Evolutionary conservation across 1,140 invertebrate genomes (phyloP).

Genomic region (Fopius arisanus): DNA sequence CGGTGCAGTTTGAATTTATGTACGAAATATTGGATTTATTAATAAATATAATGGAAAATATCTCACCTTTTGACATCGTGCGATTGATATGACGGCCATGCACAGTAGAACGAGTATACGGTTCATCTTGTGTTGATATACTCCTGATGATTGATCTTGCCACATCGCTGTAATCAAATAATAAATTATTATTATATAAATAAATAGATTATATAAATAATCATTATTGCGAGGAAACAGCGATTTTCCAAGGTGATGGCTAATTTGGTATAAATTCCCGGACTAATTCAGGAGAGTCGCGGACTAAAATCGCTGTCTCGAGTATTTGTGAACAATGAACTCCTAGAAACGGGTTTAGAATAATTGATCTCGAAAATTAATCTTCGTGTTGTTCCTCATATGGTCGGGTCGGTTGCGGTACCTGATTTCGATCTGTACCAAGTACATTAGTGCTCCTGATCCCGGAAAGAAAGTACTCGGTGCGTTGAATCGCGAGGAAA

Average conservation of each 20-base stretch:
- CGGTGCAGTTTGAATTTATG: no score
- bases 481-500: conserved; percentile 42
- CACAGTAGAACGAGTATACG: conserved; percentile 61
- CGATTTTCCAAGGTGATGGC: no score
- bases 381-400: conserved; percentile 40
- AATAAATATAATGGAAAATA: not conserved
- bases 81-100: conserved; percentile 60
- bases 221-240: no score
- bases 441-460: conserved; percentile 38
- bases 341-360: conserved; percentile 23
- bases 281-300: no score
- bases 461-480: conserved; percentile 59
- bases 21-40: no score
- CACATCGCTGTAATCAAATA: conserved; percentile 61
- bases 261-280: no score
- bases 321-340: no score
- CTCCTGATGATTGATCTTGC: conserved; percentile 59
- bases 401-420: conserved; percentile 38
- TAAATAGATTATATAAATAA: not conserved
- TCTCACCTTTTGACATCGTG: conserved; percentile 64
- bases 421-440: conserved; percentile 30
- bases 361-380: conserved; percentile 39
- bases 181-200: not conserved
- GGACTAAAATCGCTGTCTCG: no score
- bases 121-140: conserved; percentile 63